phyloP scores from a whole-genome alignment of 2,888 invertebrate species.

The Drosophila paramelanica region DNA sequence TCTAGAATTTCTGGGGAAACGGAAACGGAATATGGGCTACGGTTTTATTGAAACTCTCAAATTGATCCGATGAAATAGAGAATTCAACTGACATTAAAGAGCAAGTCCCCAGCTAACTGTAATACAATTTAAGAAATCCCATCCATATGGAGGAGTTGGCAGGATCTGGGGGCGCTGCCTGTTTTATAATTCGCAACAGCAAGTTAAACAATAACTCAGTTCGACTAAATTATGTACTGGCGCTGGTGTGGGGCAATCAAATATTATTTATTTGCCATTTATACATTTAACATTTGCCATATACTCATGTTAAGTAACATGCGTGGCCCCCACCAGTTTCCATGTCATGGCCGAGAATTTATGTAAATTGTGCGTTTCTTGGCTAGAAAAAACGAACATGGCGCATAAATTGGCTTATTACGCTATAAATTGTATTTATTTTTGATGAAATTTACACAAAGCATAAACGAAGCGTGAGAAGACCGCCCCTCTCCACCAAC shows the following conservation, averaged over 20 bases:
- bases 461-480: constrained; percentile 35
- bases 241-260: constrained; percentile 55
- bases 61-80: constrained; percentile 21
- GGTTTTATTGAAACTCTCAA: constrained; percentile 29
- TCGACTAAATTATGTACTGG: constrained; percentile 41
- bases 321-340: constrained; percentile 11
- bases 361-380: constrained; percentile 73
- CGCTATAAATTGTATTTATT: constrained; percentile 82
- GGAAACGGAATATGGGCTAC: constrained; percentile 14
- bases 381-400: constrained; percentile 57
- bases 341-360: constrained; percentile 53
- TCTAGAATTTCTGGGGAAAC: constrained; percentile 11
- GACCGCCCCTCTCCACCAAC: background rate
- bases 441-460: constrained; percentile 79
- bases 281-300: constrained; percentile 69
- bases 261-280: constrained; percentile 77
- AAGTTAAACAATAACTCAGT: constrained; percentile 63
- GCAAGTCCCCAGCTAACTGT: background rate
- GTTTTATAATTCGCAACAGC: constrained; percentile 51
- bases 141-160: background rate
- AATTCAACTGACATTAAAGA: background rate
- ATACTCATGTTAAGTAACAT: constrained; percentile 51
- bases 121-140: background rate
- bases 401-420: constrained; percentile 79
- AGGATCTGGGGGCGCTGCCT: background rate